These are phyloP conservation scores for Ammospiza maritima DNA, from an alignment of 2,797 vertebrate genomes.

Conservation along the genomic window DNA sequence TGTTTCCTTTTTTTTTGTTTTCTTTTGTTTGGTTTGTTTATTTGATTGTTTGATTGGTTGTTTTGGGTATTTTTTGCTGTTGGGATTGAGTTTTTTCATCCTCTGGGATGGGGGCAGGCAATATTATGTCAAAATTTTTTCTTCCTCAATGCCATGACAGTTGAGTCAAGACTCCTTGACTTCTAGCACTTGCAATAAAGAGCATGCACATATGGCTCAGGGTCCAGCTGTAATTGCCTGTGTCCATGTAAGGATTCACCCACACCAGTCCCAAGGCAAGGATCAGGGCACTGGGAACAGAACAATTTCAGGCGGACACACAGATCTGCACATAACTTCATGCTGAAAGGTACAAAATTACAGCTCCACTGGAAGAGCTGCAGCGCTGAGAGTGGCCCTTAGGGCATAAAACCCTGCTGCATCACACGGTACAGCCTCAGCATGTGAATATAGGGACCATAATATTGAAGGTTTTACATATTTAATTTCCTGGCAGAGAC, in stretches of 20 bases:
- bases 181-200: background rate
- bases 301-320: background rate
- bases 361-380: slow-evolving; percentile 1
- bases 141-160: background rate
- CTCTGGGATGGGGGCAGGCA: background rate
- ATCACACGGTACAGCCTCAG: slow-evolving; percentile 35
- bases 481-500: slow-evolving; percentile 61
- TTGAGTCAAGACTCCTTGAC: background rate
- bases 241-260: background rate
- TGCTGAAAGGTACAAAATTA: slow-evolving; percentile 19
- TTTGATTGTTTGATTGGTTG: background rate
- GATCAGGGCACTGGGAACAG: background rate
- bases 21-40: background rate
- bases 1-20: background rate
- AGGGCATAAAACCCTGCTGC: slow-evolving; percentile 8
- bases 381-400: background rate
- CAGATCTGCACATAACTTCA: background rate
- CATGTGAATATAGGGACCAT: slow-evolving; percentile 12
- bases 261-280: background rate
- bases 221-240: background rate
- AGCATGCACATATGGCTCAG: background rate
- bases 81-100: background rate
- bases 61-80: background rate
- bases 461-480: slow-evolving; percentile 52
- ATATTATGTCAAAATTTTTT: background rate